A percentile compares a stretch with the other conserved stretches of the same genome.
These are phyloP conservation scores for Octopus sinensis DNA, from an alignment of 1,140 invertebrate species.

Conservation along the genomic window DNA sequence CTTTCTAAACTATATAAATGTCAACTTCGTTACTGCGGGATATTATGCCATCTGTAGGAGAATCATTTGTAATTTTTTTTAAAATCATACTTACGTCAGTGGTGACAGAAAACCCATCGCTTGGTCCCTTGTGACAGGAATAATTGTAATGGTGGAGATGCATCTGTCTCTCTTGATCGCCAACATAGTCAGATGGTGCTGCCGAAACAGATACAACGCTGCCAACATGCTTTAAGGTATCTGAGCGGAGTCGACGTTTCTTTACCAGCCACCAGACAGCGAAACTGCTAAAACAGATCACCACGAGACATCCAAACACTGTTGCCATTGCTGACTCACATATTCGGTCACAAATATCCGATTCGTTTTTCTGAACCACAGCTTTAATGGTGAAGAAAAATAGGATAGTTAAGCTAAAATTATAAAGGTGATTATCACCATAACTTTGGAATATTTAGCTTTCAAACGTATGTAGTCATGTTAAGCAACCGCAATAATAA, in stretches of 20 bases:
- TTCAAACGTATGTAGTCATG: background rate
- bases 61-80: no score
- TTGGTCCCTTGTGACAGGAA: background rate
- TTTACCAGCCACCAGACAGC: conserved; percentile 25
- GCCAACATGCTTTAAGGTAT: conserved; percentile 44
- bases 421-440: background rate
- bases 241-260: conserved; percentile 24
- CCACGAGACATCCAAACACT: conserved; percentile 21
- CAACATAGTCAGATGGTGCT: conserved; percentile 54
- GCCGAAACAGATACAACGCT: conserved; percentile 51
- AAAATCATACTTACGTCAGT: background rate
- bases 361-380: conserved; percentile 35
- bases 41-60: no score
- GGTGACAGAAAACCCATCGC: background rate
- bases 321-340: conserved; percentile 28
- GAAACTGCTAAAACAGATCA: conserved; percentile 24
- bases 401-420: background rate
- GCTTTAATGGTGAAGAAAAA: conserved; percentile 24
- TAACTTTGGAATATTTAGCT: background rate
- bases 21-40: no score
- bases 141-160: conserved; percentile 29
- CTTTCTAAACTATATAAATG: no score
- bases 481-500: background rate
- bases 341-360: conserved; percentile 50
- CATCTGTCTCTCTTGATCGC: conserved; percentile 32